Percentiles rank a stretch among this genome's conserved stretches.
phyloP scores from a whole-genome alignment of 2,888 invertebrate genomes.

The Drosophila rellima region DNA sequence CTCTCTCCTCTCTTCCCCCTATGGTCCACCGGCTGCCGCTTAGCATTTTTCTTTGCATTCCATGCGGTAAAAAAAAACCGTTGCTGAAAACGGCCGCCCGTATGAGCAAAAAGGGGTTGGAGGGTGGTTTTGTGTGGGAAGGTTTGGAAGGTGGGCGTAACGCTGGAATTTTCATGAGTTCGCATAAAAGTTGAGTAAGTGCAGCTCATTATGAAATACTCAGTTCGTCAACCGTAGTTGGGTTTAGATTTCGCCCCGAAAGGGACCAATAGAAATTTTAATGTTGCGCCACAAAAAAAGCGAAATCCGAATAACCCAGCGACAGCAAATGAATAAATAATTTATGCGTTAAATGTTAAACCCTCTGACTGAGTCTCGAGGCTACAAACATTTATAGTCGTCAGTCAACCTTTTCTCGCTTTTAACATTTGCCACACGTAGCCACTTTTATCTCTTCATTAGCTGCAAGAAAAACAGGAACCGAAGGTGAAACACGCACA shows the following conservation, averaged over 20 bases:
- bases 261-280: slow-evolving; percentile 58
- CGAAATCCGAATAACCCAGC: slow-evolving; percentile 46
- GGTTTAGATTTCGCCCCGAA: background rate
- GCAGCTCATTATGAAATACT: slow-evolving; percentile 66
- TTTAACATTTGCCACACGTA: slow-evolving; percentile 77
- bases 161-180: slow-evolving; percentile 27
- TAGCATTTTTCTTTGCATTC: slow-evolving; percentile 37
- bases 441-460: slow-evolving; percentile 77
- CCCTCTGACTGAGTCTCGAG: slow-evolving; percentile 28
- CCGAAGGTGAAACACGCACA: slow-evolving; percentile 2
- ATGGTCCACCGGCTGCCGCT: slow-evolving; percentile 11
- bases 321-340: slow-evolving; percentile 80
- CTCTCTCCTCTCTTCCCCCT: background rate
- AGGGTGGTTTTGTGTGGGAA: slow-evolving; percentile 1
- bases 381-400: slow-evolving; percentile 49
- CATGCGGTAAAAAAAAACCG: slow-evolving; percentile 32
- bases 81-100: slow-evolving; percentile 29
- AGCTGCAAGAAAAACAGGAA: slow-evolving; percentile 40
- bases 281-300: slow-evolving; percentile 49
- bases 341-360: slow-evolving; percentile 63
- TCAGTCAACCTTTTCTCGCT: slow-evolving; percentile 45
- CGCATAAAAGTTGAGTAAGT: slow-evolving; percentile 33
- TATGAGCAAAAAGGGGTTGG: slow-evolving; percentile 15
- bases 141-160: slow-evolving; percentile 23
- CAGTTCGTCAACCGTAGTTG: slow-evolving; percentile 25